Conservation (phyloP, 2,113 vertebrate species). For the Meriones unguiculatus region DNA sequence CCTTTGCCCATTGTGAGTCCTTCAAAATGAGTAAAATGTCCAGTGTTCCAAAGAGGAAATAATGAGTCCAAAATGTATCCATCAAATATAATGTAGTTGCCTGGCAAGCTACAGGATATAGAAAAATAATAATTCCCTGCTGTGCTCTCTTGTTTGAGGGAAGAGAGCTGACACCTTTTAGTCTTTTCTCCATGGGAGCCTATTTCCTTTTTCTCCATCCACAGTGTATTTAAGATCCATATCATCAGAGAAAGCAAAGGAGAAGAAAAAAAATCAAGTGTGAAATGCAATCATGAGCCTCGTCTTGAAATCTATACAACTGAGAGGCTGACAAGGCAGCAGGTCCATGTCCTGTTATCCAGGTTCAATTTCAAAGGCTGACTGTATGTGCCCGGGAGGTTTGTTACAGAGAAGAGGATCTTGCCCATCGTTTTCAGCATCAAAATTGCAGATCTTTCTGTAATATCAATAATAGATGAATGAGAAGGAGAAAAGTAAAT, state of each 20-base stretch:
- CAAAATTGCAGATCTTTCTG: background rate
- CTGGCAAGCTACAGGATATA: constrained; percentile 30
- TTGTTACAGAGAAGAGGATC: background rate
- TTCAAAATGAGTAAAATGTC: constrained; percentile 62
- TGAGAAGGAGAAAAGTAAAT: constrained; percentile 22
- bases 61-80: constrained; percentile 60
- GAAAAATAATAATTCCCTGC: constrained; percentile 48
- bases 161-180: constrained; percentile 64
- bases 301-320: constrained; percentile 14
- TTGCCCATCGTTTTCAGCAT: background rate
- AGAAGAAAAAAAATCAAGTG: constrained; percentile 10
- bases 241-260: constrained; percentile 42
- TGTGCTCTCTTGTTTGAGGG: constrained; percentile 49
- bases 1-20: constrained; percentile 47
- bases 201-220: constrained; percentile 54
- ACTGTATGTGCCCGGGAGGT: background rate
- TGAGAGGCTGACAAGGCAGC: background rate
- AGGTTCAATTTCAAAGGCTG: constrained; percentile 22
- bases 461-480: constrained; percentile 31
- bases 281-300: constrained; percentile 35
- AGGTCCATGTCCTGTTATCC: background rate
- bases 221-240: constrained; percentile 40
- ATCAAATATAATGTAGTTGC: constrained; percentile 50
- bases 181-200: constrained; percentile 49
- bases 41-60: constrained; percentile 61